Percentiles rank a stretch among this genome's conserved stretches.
Conservation (phyloP, 2,113 vertebrate species). For the Rhea americana region DNA sequence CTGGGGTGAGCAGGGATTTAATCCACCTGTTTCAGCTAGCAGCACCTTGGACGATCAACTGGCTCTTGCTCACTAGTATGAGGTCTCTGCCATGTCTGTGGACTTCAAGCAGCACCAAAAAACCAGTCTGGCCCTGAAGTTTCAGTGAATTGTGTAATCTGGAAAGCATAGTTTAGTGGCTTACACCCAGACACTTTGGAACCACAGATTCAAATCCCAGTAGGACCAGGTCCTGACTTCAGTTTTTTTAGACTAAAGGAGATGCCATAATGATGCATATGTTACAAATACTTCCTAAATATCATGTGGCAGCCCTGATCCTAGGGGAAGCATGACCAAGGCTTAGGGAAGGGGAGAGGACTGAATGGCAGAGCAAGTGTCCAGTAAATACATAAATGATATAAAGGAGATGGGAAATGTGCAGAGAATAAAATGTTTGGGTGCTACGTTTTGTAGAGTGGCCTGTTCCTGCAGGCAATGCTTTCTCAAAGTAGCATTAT, state of each 20-base stretch:
- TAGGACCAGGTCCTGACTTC: not conserved
- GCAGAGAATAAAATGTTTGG: not conserved
- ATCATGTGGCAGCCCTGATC: not conserved
- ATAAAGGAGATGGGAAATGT: not conserved
- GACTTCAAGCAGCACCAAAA: not conserved
- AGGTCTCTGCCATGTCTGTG: not conserved
- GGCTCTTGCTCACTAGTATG: not conserved
- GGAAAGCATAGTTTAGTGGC: not conserved
- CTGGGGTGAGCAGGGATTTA: not conserved
- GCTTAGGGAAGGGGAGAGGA: not conserved
- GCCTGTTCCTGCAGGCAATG: not conserved
- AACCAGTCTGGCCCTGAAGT: conserved; percentile 16
- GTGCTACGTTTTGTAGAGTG: not conserved
- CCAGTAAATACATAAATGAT: not conserved
- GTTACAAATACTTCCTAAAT: not conserved
- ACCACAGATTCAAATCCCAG: not conserved
- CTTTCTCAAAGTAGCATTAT: not conserved
- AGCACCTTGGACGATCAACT: conserved; percentile 42
- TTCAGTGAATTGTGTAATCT: not conserved
- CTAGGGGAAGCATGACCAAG: not conserved
- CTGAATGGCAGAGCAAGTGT: not conserved
- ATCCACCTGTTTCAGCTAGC: not conserved
- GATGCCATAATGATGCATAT: not conserved
- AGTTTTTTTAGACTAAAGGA: not conserved
- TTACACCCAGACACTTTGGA: rapidly evolving